A percentile compares a stretch with the other conserved stretches of the same genome.
phyloP scores from a whole-genome alignment of 2,888 invertebrate species.

The Lumbricus terrestris region DNA sequence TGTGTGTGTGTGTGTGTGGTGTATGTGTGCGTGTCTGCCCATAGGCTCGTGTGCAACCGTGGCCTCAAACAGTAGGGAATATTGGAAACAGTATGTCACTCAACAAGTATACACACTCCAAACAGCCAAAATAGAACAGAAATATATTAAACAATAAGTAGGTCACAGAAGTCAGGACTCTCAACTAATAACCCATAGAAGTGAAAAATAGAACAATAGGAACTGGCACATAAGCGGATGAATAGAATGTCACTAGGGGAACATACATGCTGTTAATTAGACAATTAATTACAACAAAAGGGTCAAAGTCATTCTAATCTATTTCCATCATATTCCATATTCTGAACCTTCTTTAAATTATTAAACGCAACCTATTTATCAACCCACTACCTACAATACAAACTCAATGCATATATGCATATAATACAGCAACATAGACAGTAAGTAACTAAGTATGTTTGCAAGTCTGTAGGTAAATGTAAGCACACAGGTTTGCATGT shows the following conservation, averaged over 20 bases:
- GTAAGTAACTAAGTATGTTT: too few relatives aligned
- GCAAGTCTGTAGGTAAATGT: too few relatives aligned
- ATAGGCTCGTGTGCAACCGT: neutral
- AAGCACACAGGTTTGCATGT: too few relatives aligned
- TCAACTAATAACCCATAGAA: neutral
- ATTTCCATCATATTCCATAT: neutral
- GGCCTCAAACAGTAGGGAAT: neutral
- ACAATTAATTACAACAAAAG: neutral
- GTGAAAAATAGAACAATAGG: neutral
- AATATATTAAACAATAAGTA: neutral
- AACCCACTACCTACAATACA: neutral
- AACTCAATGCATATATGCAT: neutral
- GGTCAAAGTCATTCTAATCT: neutral
- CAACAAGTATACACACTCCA: neutral
- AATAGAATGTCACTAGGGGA: neutral
- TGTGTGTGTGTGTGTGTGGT: neutral
- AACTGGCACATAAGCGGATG: neutral
- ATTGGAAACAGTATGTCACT: neutral
- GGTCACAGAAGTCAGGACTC: too few relatives aligned
- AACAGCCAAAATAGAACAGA: neutral
- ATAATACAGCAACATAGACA: too few relatives aligned
- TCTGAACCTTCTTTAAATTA: neutral
- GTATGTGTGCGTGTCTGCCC: neutral
- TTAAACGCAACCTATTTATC: neutral
- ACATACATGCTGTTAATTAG: neutral